Conservation (phyloP, 2,888 invertebrate genomes). For the Rambutsinella grinnellia region DNA sequence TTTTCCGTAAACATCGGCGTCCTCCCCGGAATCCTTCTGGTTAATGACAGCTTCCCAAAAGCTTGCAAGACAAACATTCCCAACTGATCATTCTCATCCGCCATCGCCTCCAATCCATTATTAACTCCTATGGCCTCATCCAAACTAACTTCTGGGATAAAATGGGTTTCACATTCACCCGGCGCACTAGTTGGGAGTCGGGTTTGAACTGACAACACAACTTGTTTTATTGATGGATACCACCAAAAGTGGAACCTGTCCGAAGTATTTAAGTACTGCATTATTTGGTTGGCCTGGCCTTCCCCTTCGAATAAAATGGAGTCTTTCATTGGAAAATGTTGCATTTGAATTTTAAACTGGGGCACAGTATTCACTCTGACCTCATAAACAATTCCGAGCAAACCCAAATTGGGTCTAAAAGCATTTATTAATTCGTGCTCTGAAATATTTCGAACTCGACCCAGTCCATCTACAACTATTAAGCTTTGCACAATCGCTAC, state of each 20-base stretch:
- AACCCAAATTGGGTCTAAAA: slow-evolving; percentile 16
- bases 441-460: slow-evolving; percentile 7
- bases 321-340: neutral
- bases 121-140: neutral
- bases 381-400: slow-evolving; percentile 12
- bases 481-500: neutral
- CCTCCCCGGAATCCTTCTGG: neutral
- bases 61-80: neutral
- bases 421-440: neutral
- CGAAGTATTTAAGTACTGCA: no score
- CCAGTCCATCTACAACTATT: slow-evolving; percentile 18
- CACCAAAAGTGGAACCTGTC: slow-evolving; percentile 2
- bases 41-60: neutral
- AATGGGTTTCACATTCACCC: slow-evolving; percentile 1
- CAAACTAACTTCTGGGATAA: neutral
- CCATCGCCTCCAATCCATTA: neutral
- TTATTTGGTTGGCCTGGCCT: no score
- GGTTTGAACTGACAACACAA: slow-evolving; percentile 7
- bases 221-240: slow-evolving; percentile 23
- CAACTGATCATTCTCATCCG: neutral
- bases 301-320: no score
- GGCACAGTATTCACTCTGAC: neutral
- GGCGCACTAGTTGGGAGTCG: neutral
- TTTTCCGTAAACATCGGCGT: neutral
- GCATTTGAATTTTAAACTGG: slow-evolving; percentile 9